Conservation (phyloP, 2,888 invertebrate genomes). For the Eilema sororculum region DNA sequence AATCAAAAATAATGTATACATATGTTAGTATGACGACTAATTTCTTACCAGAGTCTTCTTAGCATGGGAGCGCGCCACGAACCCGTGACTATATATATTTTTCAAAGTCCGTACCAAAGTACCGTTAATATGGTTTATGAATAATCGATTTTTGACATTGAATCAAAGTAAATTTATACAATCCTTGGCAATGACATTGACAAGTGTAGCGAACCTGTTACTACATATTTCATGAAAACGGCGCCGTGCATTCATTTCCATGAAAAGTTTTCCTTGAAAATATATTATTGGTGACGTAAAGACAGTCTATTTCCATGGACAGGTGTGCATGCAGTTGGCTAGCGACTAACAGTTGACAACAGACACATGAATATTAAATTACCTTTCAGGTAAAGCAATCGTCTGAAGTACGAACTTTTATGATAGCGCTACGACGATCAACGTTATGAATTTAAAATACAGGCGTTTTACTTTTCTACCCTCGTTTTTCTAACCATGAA, state of each 20-base stretch:
- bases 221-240: conserved; percentile 67
- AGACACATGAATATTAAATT: conserved; percentile 47
- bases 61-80: neutral
- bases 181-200: conserved; percentile 75
- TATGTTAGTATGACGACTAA: neutral
- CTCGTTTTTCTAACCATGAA: too few relatives aligned
- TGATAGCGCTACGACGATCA: neutral
- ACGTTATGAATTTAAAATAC: neutral
- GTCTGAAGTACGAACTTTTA: neutral
- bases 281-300: conserved; percentile 36
- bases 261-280: conserved; percentile 54
- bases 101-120: neutral
- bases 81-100: neutral
- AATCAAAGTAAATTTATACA: conserved; percentile 38
- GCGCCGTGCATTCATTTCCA: conserved; percentile 54
- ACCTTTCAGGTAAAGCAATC: conserved; percentile 16
- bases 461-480: too few relatives aligned
- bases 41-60: neutral
- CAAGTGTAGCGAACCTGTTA: conserved; percentile 64
- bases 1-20: neutral
- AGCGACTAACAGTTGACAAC: conserved; percentile 27
- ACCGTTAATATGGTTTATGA: neutral
- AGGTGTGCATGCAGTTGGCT: conserved; percentile 41
- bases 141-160: neutral
- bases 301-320: conserved; percentile 28